Conservation (phyloP, 92 coral and sea anemone genomes). For the Bergia puertoricense region DNA sequence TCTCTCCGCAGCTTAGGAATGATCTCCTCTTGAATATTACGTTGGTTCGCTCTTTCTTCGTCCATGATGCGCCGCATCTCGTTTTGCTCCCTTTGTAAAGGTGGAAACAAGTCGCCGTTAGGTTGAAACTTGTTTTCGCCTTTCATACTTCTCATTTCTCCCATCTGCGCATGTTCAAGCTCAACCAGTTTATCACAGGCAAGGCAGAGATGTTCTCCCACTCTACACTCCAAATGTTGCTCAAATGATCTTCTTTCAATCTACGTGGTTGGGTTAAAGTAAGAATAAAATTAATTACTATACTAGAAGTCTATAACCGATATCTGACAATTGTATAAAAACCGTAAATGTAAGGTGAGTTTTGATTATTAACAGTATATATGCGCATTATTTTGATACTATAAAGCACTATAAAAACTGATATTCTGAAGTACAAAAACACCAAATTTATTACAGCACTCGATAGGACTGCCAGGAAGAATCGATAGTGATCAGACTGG, state of each 20-base stretch:
- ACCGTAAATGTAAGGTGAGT: no score
- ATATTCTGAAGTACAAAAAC: no score
- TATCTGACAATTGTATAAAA: no score
- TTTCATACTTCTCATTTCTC: neutral
- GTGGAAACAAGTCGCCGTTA: neutral
- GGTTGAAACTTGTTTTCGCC: neutral
- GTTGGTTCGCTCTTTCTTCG: neutral
- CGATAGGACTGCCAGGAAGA: no score
- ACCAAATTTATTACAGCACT: no score
- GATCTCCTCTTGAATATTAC: neutral
- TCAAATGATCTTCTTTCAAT: neutral
- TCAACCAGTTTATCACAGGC: slow-evolving; percentile 2
- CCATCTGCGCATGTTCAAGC: neutral
- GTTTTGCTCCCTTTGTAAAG: neutral
- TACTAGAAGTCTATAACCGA: no score
- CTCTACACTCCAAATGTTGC: neutral
- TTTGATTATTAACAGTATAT: no score
- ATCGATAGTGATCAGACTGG: no score
- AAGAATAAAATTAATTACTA: no score
- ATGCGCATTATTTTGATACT: no score
- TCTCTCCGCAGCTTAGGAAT: neutral
- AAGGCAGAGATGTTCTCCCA: neutral
- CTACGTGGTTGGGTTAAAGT: neutral
- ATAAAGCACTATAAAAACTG: no score
- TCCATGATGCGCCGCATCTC: neutral